Evolutionary conservation across 2,797 vertebrate species (phyloP).

Genomic region (Pachyuromys duprasi): DNA sequence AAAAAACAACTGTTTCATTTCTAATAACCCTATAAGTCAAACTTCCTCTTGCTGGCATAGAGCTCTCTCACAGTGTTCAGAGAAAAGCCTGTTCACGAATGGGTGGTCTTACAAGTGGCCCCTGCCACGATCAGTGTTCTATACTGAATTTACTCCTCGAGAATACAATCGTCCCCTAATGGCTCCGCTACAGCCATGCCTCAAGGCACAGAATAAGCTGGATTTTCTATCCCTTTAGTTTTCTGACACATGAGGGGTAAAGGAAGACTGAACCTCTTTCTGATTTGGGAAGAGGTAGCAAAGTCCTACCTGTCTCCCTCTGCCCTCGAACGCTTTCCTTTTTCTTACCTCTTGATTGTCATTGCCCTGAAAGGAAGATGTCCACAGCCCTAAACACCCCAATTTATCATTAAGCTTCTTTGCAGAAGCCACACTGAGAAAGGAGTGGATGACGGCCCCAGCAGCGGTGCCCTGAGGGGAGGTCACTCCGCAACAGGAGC

Average conservation of each 20-base stretch:
- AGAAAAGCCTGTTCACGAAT: background rate
- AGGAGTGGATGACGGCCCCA: background rate
- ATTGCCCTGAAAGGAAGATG: background rate
- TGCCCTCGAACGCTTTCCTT: background rate
- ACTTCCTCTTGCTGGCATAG: background rate
- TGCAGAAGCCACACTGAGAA: constrained; percentile 25
- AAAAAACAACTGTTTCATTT: constrained; percentile 15
- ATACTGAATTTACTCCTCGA: constrained; percentile 50
- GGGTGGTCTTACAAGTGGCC: background rate
- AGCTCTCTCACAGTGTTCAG: background rate
- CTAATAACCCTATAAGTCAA: constrained; percentile 34
- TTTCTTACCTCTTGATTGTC: background rate
- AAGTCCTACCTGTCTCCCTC: background rate
- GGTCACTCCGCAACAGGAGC: background rate
- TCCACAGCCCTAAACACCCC: background rate
- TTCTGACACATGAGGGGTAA: constrained; percentile 54
- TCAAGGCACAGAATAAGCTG: constrained; percentile 67
- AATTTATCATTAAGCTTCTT: constrained; percentile 28
- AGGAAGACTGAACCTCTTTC: constrained; percentile 41
- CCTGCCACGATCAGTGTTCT: background rate
- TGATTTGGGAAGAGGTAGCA: constrained; percentile 51
- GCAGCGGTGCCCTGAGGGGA: background rate
- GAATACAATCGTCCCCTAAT: constrained; percentile 72
- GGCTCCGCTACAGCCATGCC: constrained; percentile 65
- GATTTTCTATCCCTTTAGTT: constrained; percentile 72